Base-by-base conservation (phyloP, 1,140 invertebrate species). In the Nephotettix cincticeps region DNA sequence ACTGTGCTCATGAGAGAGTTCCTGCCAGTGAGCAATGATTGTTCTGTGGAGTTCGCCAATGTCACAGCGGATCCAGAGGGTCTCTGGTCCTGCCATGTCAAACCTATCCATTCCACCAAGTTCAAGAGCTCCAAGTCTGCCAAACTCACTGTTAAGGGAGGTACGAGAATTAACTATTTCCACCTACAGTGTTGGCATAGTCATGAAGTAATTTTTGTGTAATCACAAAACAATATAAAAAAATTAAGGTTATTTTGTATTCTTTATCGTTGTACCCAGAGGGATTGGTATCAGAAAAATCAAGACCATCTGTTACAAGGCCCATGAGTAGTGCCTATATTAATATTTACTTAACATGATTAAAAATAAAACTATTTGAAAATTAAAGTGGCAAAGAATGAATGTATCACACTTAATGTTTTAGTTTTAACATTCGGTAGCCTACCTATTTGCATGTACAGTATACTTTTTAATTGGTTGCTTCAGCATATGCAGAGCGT, bases 1-100 rank as follows among this genome's bases (percentile, higher is more conserved):
- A 61, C 14, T 2, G 23, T 61, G 2, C 56, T 61, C 56, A 29
- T 61, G 56, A 61, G 56, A 61, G 56, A 61, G 56, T 61, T 61
- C 27, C 56, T 61, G 6, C 56, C 56, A 9, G 27, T 14, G 4
- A 61, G 28, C 21, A 61, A 61, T n/a, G 56, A 61, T n/a, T 61
- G 56, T 27, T 27, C 56, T 23, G 25, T 61, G 6, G 13, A 21
- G 56, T 61, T 61, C n/a, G 13, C 21, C 21, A 25, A 61, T 14
- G 25, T 61, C 23, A 61, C 56, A 2, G 13, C 14, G 9, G 56
- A 61, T 29, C 21, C 27, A 6, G 56, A 61, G 56, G 56, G 56
- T 27, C 56, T 61, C 1, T 61, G 56, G 56, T 21, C 21, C 25
- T 61, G 56, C n/a, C 56, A 61, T n/a, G 56, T 61, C 23, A 61